A percentile compares a stretch with the other conserved stretches of the same genome.
Evolutionary conservation across 2,113 vertebrate species (phyloP).

Genomic region (Pseudopipra pipra): DNA sequence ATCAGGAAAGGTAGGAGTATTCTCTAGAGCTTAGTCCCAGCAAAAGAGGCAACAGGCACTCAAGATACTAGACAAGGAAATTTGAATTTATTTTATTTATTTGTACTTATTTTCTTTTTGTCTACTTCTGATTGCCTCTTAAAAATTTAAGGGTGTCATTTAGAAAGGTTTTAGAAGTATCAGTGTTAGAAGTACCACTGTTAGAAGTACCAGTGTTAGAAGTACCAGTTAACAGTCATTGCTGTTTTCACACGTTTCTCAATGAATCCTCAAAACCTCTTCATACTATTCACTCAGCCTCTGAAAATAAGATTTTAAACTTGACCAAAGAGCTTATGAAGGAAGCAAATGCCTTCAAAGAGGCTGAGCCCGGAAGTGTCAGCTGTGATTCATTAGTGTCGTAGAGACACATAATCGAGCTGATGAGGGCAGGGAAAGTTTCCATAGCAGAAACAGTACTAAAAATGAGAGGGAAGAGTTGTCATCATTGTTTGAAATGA

Average conservation of each 20-base stretch:
- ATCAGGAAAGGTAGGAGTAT: background rate
- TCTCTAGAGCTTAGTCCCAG: background rate
- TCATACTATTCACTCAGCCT: background rate
- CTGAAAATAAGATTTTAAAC: background rate
- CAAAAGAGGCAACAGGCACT: background rate
- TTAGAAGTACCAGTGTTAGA: background rate
- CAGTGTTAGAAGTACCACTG: background rate
- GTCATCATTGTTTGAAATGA: slow-evolving; percentile 29
- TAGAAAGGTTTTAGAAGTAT: background rate
- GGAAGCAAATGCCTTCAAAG: background rate
- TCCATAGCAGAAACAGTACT: slow-evolving; percentile 13
- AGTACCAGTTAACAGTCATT: background rate
- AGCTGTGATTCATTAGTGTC: slow-evolving; percentile 21
- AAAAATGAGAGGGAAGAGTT: slow-evolving; percentile 18
- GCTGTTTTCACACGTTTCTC: background rate
- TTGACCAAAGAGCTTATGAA: background rate
- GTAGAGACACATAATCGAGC: background rate
- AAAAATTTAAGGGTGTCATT: background rate
- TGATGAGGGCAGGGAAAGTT: slow-evolving; percentile 42
- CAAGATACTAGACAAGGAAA: background rate
- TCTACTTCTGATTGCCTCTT: background rate
- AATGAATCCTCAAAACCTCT: background rate
- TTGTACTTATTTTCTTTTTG: background rate
- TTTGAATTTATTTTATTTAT: background rate
- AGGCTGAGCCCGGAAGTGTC: background rate